These are phyloP conservation scores for Amiota communis DNA, from an alignment of 2,888 invertebrate species.

Conservation along the genomic window DNA sequence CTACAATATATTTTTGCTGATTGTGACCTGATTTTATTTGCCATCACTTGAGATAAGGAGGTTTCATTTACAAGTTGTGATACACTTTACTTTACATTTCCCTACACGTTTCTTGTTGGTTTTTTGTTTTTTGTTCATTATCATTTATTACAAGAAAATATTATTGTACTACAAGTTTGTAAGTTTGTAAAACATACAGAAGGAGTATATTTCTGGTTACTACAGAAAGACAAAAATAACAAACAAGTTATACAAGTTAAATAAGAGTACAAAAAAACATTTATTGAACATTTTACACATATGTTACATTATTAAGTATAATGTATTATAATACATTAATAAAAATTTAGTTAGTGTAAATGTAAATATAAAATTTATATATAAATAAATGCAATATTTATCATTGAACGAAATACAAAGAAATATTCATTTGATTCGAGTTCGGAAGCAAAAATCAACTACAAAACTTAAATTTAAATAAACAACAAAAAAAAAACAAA, in stretches of 20 bases:
- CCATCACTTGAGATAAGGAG: slow-evolving; percentile 10
- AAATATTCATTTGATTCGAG: neutral
- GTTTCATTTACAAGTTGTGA: neutral
- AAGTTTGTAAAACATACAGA: slow-evolving; percentile 1
- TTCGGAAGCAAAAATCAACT: neutral
- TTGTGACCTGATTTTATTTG: neutral
- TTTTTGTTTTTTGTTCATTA: neutral
- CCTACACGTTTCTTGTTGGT: too few species aligned
- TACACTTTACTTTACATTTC: neutral
- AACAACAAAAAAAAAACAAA: slow-evolving; percentile 2
- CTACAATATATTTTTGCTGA: too few species aligned
- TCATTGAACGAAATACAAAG: neutral
- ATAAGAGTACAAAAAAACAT: slow-evolving; percentile 4
- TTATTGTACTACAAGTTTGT: neutral
- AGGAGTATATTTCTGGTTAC: neutral
- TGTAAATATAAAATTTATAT: neutral
- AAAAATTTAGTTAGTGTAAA: neutral
- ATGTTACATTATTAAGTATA: too few species aligned
- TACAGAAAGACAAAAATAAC: neutral
- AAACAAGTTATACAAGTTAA: neutral
- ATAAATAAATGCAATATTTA: neutral
- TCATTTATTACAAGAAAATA: slow-evolving; percentile 19
- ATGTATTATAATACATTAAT: too few species aligned
- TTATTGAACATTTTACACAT: neutral
- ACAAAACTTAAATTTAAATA: neutral